These are phyloP conservation scores for Hydrozoanthus tunicans DNA, from an alignment of 64 coral and sea anemone species.

Conservation along the genomic window DNA sequence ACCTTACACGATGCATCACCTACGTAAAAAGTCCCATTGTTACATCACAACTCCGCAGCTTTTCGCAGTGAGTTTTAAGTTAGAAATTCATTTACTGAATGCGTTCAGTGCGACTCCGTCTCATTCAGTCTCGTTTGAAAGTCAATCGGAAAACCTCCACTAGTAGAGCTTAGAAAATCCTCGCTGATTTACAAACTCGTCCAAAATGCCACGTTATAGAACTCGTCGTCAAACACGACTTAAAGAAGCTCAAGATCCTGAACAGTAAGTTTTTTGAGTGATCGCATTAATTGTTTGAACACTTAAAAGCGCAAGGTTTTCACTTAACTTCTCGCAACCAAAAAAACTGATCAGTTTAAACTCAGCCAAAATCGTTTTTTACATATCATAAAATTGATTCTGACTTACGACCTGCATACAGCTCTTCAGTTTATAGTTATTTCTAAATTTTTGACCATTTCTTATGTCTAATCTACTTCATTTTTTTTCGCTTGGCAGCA, in stretches of 20 bases:
- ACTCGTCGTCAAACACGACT: background rate
- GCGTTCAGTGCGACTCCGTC: too few species aligned
- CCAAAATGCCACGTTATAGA: too few species aligned
- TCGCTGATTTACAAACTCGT: too few species aligned
- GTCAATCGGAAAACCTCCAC: background rate
- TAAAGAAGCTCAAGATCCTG: background rate
- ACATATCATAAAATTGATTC: too few species aligned
- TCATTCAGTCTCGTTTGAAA: background rate
- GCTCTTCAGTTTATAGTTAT: too few species aligned
- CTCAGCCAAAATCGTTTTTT: background rate
- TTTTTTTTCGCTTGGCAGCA: constrained; percentile 27
- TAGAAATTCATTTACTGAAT: background rate
- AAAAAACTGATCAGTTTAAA: background rate
- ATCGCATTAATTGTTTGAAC: background rate
- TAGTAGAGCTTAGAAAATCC: too few species aligned
- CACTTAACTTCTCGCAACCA: background rate
- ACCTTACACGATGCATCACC: background rate
- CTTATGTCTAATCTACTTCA: background rate
- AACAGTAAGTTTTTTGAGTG: background rate
- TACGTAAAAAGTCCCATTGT: constrained; percentile 16
- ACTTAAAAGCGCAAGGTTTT: background rate
- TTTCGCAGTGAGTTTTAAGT: background rate
- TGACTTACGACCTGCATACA: too few species aligned
- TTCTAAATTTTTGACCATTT: too few species aligned
- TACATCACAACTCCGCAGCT: constrained; percentile 22